phyloP scores from a whole-genome alignment of 2,113 vertebrate species.

The Lepisosteus oculatus region DNA sequence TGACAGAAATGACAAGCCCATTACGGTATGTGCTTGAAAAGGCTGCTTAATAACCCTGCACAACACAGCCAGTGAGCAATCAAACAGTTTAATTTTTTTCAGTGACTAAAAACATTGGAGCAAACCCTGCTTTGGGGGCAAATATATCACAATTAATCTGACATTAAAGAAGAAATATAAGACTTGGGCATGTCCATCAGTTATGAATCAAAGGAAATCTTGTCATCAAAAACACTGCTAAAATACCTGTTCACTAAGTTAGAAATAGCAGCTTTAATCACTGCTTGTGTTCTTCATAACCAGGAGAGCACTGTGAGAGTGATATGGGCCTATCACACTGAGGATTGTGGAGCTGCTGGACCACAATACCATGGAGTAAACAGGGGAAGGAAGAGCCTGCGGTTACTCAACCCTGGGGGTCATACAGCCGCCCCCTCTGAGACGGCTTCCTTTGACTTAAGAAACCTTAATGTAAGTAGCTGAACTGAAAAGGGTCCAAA shows the following conservation, averaged over 20 bases:
- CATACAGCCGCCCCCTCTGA: slow-evolving; percentile 38
- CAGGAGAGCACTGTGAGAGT: slow-evolving; percentile 79
- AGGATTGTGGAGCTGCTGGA: slow-evolving; percentile 65
- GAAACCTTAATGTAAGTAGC: slow-evolving; percentile 74
- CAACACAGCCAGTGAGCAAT: too few relatives aligned
- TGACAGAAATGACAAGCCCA: slow-evolving; percentile 72
- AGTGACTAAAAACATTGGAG: too few relatives aligned
- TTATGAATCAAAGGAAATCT: too few relatives aligned
- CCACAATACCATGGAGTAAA: slow-evolving; percentile 73
- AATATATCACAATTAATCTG: too few relatives aligned
- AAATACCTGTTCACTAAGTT: neutral
- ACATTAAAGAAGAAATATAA: too few relatives aligned
- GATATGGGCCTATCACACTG: slow-evolving; percentile 80
- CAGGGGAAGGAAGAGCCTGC: slow-evolving; percentile 77
- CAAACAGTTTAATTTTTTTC: too few relatives aligned
- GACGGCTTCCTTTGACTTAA: slow-evolving; percentile 64
- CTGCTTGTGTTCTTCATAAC: slow-evolving; percentile 12
- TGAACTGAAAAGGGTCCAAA: neutral
- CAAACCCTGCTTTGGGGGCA: too few relatives aligned
- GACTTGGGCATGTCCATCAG: neutral
- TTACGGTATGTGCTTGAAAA: slow-evolving; percentile 65
- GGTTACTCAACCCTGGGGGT: slow-evolving; percentile 72
- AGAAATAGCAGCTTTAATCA: neutral
- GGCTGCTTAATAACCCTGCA: neutral
- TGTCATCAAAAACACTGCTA: too few relatives aligned